These are phyloP conservation scores for Recurvirostra avosetta DNA, from an alignment of 2,113 vertebrate species.

Conservation along the genomic window DNA sequence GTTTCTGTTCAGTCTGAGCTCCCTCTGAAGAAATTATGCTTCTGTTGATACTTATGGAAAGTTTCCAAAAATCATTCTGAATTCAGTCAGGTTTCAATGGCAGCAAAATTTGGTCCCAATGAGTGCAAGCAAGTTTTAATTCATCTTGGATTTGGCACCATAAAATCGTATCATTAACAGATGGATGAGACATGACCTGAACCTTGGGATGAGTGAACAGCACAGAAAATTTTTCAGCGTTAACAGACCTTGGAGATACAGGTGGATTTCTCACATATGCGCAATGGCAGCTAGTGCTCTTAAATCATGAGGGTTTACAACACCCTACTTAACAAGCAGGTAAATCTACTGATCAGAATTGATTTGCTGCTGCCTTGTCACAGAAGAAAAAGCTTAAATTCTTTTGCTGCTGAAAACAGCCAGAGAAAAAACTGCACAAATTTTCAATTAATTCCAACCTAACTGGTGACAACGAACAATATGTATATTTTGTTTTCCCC, in stretches of 20 bases:
- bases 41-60: neutral
- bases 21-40: neutral
- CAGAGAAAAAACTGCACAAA: neutral
- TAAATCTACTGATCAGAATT: constrained; percentile 38
- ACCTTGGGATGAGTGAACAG: neutral
- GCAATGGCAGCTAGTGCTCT: neutral
- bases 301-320: constrained; percentile 8
- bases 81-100: neutral
- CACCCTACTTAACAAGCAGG: neutral
- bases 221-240: neutral
- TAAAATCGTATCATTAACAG: neutral
- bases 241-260: neutral
- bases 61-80: neutral
- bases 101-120: neutral
- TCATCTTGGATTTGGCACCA: neutral
- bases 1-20: neutral
- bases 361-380: constrained; percentile 6
- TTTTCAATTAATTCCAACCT: neutral
- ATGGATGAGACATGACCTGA: neutral
- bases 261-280: neutral
- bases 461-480: neutral
- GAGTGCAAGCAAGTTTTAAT: neutral
- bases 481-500: neutral
- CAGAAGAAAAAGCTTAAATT: constrained; percentile 4
- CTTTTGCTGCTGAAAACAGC: neutral